Base-by-base conservation (phyloP, 2,888 invertebrate genomes). In the Metacarcinus magister region DNA sequence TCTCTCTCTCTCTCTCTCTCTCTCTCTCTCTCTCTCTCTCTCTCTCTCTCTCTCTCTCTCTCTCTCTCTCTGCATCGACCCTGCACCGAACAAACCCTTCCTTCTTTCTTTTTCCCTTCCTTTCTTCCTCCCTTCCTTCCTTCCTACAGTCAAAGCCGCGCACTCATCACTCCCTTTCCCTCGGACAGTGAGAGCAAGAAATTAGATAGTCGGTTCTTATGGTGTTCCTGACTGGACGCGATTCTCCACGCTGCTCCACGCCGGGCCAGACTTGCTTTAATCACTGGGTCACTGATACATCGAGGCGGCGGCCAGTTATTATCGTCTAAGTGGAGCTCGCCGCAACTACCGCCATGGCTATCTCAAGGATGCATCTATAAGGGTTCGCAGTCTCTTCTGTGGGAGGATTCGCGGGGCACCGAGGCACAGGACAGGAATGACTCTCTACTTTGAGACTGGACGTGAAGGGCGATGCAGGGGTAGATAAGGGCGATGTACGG, bases 341-440 rank as follows among this genome's bases (percentile, higher is more conserved):
- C 82, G 82, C 23, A 82, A 82, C 82, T 82, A 82, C 82, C 23
- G 82, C 7, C 82, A 82, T 32, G 82, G 82, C 82, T 82, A 82
- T 82, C 82, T 28, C 7, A 67, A 32, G 82, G 82, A 82, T 32
- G 82, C 82, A 82, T 82, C 82, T 82, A 32, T 82, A 16, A 82
- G 82, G 82, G 82, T 28, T 23, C 28, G 28, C n/a, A 67, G 7
- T 23, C 54, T 67, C 16, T 67, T n/a, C n/a, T 67, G n/a, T n/a
- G 67, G 23, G 67, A 67, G 67, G 67, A 67, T 67, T 19, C 67
- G 7, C 32, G 28, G 82, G 13, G 28, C 32, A 82, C 32, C 32
- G 23, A 32, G 13, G 16, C 82, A 32, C 82, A 82, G 82, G 10
- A 13, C 82, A 10, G 82, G 8, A 32, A 82, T 82, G 32, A 82